phyloP scores from a whole-genome alignment of 2,888 invertebrate genomes.

The Merodon equestris region DNA sequence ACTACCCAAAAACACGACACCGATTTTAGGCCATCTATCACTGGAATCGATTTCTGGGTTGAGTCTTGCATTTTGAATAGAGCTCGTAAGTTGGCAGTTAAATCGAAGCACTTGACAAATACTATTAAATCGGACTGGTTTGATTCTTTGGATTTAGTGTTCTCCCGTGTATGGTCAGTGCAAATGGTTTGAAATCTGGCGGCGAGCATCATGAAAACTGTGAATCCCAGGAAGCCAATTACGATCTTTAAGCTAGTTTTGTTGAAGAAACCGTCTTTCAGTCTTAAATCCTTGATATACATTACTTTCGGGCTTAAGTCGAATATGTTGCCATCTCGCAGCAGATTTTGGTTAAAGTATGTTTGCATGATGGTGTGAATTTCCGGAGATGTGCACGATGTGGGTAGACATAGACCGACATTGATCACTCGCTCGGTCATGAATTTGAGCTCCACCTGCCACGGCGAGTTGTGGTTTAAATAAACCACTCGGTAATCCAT shows the following conservation, averaged over 20 bases:
- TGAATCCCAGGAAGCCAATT: conserved; percentile 71
- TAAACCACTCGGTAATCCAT: conserved; percentile 78
- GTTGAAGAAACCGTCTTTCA: conserved; percentile 74
- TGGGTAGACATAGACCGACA: conserved; percentile 80
- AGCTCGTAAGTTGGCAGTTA: conserved; percentile 73
- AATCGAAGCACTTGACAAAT: conserved; percentile 76
- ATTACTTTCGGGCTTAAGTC: conserved; percentile 77
- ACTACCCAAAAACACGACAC: conserved; percentile 78
- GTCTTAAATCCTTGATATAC: conserved; percentile 76
- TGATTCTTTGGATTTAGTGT: neutral
- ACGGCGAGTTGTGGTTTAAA: conserved; percentile 78
- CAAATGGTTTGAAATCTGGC: conserved; percentile 49
- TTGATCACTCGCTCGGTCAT: conserved; percentile 79
- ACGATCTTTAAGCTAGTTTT: conserved; percentile 75
- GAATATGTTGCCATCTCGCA: conserved; percentile 75
- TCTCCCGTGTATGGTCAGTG: conserved; percentile 1
- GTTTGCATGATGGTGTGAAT: conserved; percentile 75
- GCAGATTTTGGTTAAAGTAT: conserved; percentile 73
- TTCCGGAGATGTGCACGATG: conserved; percentile 78
- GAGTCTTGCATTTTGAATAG: conserved; percentile 73
- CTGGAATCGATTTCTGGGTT: conserved; percentile 74
- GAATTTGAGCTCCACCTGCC: conserved; percentile 79
- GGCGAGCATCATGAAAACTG: conserved; percentile 72
- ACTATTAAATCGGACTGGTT: conserved; percentile 56
- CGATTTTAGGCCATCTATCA: conserved; percentile 78